Evolutionary conservation across 1,140 invertebrate species (phyloP), one percentile per base, ranked within the genome.

Genomic region (Armadillidium nasatum): DNA sequence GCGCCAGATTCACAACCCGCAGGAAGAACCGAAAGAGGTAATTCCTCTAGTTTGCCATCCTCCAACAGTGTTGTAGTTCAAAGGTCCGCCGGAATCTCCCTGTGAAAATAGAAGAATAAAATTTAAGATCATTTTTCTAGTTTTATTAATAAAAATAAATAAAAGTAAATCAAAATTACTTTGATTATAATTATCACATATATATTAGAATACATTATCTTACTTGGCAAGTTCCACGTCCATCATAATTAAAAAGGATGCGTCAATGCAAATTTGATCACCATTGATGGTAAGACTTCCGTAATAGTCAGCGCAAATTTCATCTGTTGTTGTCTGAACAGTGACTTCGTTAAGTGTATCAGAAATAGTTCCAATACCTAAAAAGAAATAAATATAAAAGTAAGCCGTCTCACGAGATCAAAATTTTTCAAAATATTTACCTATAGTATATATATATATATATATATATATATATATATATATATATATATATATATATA

Each of bases 1-100:
- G 83, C 75, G 19, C 85, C 84, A 74, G 83, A 82, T 45, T 85
- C 87, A 81, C 88, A 89, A 2, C 88, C 88, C 10, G 77, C 83
- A n/a, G 2, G 66, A 73, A 33, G 84, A 82, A 1, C 87, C 85
- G 76, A 88, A 88, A 19, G 87, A 86, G 0, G 23, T 22, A 33
- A 74, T 44, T 19, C 22, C 73, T n/a, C 73, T 44, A 50, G 10
- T 74, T 33, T 67, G 43, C 0, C 86, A 85, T 9, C 88, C 85
- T 13, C 88, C 88, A 2, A 43, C 50, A 11, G 46, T 54, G 10
- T 50, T 68, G 50, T 76, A 77, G 72, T 75, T 77, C 33, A 77
- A 22, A 22, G 76, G 76, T 10, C 76, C 76, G 21, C 76, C 76
- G 60, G 71, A 75, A 50, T 77, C 76, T 43, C 76, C 76, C 50